Evolutionary conservation across 2,797 vertebrate genomes (phyloP), one percentile per base, ranked within the genome.

Genomic region (Sardinella longiceps): DNA sequence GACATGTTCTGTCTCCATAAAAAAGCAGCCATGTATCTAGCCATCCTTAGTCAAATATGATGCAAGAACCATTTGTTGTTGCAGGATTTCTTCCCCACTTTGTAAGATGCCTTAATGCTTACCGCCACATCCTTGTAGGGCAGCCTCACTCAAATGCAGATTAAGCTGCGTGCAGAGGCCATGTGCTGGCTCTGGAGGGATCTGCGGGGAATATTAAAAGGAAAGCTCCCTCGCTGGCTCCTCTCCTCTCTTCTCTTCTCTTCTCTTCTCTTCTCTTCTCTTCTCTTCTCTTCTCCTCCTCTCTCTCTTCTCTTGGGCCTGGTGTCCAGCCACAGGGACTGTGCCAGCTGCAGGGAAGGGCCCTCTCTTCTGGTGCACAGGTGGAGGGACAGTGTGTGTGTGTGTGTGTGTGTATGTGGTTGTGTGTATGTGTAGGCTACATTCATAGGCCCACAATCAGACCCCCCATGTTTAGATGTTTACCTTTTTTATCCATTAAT

Each of bases 141-240:
- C 43, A 80, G n/a, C 6, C 39, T 53, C 58, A 70, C 74, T 74
- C 46, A 80, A 45, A 82, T 70, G 80, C 56, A 58, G 28, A 84
- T 15, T 80, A 86, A 85, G 53, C 85, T 82, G 80, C 56, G 18
- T 80, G 20, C 46, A 83, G 18, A 86, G 28, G 83, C 28, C 80
- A 60, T 58, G 84, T 28, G 81, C 63, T 39, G 58, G 84, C 80
- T 87, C 84, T 11, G 15, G 18, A 60, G 14, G 84, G 88, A 88
- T 85, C 85, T 86, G 84, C 45, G 58, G 50, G 77, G 86, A 74
- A 88, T 87, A 87, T 89, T 87, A 86, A 89, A 89, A 23, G 53
- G 33, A 84, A 87, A 84, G 84, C 85, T 82, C 2, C 25, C 37
- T 20, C 15, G 20, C 2, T 39, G 12, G 25, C 28, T 70, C 63